phyloP scores from a whole-genome alignment of 2,888 invertebrate genomes.

The Philereme transversata region DNA sequence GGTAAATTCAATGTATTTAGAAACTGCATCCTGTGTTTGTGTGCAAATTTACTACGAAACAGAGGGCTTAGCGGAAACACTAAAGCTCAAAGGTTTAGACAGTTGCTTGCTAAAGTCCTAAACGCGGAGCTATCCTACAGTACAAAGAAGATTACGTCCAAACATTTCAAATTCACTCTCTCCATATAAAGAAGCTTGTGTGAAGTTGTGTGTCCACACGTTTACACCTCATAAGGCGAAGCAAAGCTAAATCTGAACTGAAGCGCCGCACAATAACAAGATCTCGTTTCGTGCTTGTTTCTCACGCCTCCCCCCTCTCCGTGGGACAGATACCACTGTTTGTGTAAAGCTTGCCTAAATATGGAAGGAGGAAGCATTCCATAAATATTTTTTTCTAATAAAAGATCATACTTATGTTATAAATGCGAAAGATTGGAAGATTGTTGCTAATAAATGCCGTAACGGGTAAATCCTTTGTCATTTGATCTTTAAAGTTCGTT shows the following conservation, averaged over 20 bases:
- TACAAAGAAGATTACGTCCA: neutral
- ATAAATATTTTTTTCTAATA: slow-evolving; percentile 7
- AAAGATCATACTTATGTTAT: neutral
- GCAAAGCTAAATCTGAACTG: slow-evolving; percentile 31
- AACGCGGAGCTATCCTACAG: neutral
- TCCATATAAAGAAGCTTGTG: slow-evolving; percentile 20
- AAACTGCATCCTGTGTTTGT: slow-evolving; percentile 19
- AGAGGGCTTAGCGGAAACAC: neutral
- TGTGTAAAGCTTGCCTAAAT: slow-evolving; percentile 30
- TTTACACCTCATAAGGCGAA: slow-evolving; percentile 31
- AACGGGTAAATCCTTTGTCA: no score
- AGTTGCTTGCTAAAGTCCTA: no score
- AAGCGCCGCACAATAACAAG: slow-evolving; percentile 36
- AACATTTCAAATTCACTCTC: slow-evolving; percentile 28
- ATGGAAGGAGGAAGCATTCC: slow-evolving; percentile 25
- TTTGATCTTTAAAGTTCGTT: no score
- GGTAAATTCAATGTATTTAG: slow-evolving; percentile 10
- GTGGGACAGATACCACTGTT: slow-evolving; percentile 47
- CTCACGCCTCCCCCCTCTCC: slow-evolving; percentile 38
- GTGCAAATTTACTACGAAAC: slow-evolving; percentile 5
- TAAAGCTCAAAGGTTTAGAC: neutral
- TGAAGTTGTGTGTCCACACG: slow-evolving; percentile 19
- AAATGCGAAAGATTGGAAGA: no score
- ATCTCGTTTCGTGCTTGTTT: slow-evolving; percentile 35
- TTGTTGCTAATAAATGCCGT: no score